Percentiles rank a stretch among this genome's conserved stretches.
Evolutionary conservation across 2,797 vertebrate genomes (phyloP).

Genomic region (Sphaeramia orbicularis): DNA sequence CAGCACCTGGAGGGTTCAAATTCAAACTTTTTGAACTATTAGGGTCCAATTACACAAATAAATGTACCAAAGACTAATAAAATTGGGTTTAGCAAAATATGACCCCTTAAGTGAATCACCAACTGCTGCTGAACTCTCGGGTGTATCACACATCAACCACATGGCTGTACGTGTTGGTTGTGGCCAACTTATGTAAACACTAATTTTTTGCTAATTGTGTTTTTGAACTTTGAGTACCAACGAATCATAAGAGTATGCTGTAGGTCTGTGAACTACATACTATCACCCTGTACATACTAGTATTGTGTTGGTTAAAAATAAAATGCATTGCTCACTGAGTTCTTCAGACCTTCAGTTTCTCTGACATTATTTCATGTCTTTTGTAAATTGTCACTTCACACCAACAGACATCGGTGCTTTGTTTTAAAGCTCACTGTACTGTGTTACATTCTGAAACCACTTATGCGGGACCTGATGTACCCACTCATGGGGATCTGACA

Average conservation of each 20-base stretch:
- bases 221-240: background rate
- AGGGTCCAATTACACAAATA: no score
- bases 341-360: background rate
- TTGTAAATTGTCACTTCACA: constrained; percentile 23
- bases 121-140: no score
- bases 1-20: no score
- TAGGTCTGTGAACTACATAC: no score
- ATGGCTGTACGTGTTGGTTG: background rate
- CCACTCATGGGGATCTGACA: constrained; percentile 71
- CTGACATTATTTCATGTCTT: constrained; percentile 4
- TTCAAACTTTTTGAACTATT: no score
- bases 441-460: constrained; percentile 40
- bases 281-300: background rate
- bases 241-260: background rate
- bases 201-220: background rate
- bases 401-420: constrained; percentile 37
- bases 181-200: background rate
- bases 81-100: no score
- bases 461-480: constrained; percentile 67
- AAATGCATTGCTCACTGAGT: background rate
- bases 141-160: no score
- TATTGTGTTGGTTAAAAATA: background rate
- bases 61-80: no score
- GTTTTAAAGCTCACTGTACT: constrained; percentile 50
- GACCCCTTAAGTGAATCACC: no score